Conservation (phyloP, 1,140 invertebrate species). For the Drosophila nasuta region DNA sequence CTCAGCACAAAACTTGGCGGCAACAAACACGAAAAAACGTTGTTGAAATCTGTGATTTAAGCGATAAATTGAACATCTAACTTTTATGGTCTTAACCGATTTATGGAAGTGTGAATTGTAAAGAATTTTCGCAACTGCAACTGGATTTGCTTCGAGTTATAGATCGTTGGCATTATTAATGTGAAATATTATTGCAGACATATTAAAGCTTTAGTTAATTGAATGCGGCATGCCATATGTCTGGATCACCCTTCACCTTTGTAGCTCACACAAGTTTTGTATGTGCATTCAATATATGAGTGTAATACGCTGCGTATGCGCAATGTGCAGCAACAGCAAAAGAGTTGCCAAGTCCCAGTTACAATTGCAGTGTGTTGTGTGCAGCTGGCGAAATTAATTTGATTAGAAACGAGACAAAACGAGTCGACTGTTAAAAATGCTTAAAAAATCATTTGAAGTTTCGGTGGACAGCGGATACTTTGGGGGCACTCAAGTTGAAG, state of each 20-base stretch:
- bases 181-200: conserved; percentile 20
- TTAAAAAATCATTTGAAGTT: conserved; percentile 68
- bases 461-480: conserved; percentile 16
- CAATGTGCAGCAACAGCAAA: conserved; percentile 49
- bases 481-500: conserved; percentile 1
- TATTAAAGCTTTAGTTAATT: conserved; percentile 15
- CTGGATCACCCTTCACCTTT: conserved; percentile 41
- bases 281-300: conserved; percentile 59
- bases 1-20: too few species aligned
- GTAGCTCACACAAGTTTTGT: conserved; percentile 53
- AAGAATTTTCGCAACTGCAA: conserved; percentile 6
- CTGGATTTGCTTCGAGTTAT: not conserved
- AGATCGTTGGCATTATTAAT: conserved; percentile 12
- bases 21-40: not conserved
- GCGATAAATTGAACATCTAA: not conserved
- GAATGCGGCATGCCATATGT: conserved; percentile 12
- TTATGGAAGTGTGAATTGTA: conserved; percentile 8
- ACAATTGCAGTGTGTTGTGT: conserved; percentile 44
- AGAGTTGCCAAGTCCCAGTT: conserved; percentile 32
- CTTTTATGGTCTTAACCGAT: not conserved
- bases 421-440: conserved; percentile 33
- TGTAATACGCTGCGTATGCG: conserved; percentile 63
- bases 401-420: conserved; percentile 73
- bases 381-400: conserved; percentile 76
- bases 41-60: not conserved